A percentile compares a stretch with the other conserved stretches of the same genome.
Evolutionary conservation across 2,888 invertebrate species (phyloP).

Genomic region (Pandemis corylana): DNA sequence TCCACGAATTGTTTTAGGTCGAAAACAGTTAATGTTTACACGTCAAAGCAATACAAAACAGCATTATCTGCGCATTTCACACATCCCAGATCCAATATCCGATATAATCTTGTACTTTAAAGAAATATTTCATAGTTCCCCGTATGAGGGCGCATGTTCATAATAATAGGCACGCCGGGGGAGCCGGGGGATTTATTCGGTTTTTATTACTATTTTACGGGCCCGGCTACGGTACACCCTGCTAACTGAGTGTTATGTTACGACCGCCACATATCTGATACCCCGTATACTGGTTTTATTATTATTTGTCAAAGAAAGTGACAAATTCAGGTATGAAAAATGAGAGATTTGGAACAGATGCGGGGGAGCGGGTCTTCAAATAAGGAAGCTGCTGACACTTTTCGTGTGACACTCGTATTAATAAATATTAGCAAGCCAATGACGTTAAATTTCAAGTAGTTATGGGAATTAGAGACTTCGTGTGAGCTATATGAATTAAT

Average conservation of each 20-base stretch:
- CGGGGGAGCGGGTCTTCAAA: slow-evolving; percentile 2
- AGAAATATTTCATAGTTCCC: slow-evolving; percentile 77
- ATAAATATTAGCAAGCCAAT: background rate
- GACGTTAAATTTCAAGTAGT: background rate
- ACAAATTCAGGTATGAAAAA: slow-evolving; percentile 41
- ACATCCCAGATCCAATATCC: slow-evolving; percentile 36
- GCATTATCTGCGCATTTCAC: slow-evolving; percentile 24
- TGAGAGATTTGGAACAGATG: slow-evolving; percentile 29
- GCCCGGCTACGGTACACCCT: slow-evolving; percentile 59
- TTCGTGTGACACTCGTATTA: background rate
- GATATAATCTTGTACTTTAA: slow-evolving; percentile 43
- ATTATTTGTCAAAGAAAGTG: slow-evolving; percentile 41
- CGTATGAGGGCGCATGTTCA: slow-evolving; percentile 61
- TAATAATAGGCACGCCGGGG: slow-evolving; percentile 71
- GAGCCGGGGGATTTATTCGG: slow-evolving; percentile 75
- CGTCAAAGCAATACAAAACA: background rate
- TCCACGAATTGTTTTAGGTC: background rate
- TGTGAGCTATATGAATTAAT: no score
- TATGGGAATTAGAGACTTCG: background rate
- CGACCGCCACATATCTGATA: slow-evolving; percentile 52
- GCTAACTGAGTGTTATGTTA: slow-evolving; percentile 66
- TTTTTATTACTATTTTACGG: slow-evolving; percentile 84
- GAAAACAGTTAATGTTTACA: background rate
- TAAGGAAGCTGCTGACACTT: background rate
- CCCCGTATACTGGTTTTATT: slow-evolving; percentile 38